These are phyloP conservation scores for Stenichneumon culpator DNA, from an alignment of 2,888 invertebrate species.

Conservation along the genomic window DNA sequence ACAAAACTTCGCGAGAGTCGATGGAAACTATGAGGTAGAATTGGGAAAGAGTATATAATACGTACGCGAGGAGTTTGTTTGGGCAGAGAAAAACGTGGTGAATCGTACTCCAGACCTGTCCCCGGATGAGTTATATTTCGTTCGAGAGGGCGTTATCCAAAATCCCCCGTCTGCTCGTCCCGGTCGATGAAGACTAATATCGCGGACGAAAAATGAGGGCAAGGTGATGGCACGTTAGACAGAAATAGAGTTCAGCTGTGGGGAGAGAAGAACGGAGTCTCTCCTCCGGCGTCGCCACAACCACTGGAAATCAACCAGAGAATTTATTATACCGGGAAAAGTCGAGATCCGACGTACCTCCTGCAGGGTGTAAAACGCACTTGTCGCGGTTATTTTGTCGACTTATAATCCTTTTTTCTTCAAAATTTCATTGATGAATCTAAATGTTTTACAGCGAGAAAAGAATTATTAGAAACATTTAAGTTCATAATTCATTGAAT, in stretches of 20 bases:
- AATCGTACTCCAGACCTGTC: slow-evolving; percentile 45
- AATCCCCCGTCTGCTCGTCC: slow-evolving; percentile 44
- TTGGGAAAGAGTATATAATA: slow-evolving; percentile 1
- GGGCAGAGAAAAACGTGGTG: slow-evolving; percentile 14
- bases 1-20: not conserved
- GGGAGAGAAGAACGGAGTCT: slow-evolving; percentile 55
- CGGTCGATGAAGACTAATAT: slow-evolving; percentile 68
- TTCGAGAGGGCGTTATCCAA: slow-evolving; percentile 32
- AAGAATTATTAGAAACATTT: too few species aligned
- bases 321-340: slow-evolving; percentile 19
- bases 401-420: not conserved
- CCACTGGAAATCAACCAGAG: slow-evolving; percentile 47
- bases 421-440: too few species aligned
- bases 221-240: slow-evolving; percentile 72
- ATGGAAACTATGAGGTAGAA: not conserved
- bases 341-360: not conserved
- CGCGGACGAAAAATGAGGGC: slow-evolving; percentile 64
- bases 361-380: slow-evolving; percentile 1
- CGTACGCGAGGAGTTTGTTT: not conserved
- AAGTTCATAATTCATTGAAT: too few species aligned
- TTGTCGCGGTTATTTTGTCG: not conserved
- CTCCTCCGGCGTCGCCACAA: slow-evolving; percentile 58
- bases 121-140: slow-evolving; percentile 57
- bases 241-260: slow-evolving; percentile 68
- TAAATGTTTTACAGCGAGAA: too few species aligned